Evolutionary conservation across 2,888 invertebrate genomes (phyloP), one percentile per base, ranked within the genome.

Genomic region (Nomada ferruginata): DNA sequence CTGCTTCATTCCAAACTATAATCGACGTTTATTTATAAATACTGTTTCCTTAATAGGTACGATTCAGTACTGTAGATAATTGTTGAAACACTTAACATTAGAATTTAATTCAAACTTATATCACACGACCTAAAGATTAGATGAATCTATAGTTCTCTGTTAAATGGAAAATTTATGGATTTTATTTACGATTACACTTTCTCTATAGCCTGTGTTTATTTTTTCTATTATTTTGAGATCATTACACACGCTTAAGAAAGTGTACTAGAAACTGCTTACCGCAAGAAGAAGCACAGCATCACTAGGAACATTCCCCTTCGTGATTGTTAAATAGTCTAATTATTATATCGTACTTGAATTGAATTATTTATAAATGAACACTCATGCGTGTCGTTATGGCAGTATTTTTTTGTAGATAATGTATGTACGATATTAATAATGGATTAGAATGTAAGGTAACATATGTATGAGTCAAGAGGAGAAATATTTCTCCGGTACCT

Each of bases 381-480:
- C 53, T 72, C 63, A 15, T 79, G 59, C 52, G 52, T 70, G 66
- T 42, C 29, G 4, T 29, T 71, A 61, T 26, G 13, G 61, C 53
- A 73, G 59, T 80, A 80, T 60, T 80, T 73, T 36, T 36, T 68
- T 68, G 60, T 80, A 80, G 81, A 63, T 73, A 63, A 29, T 23
- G 26, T 57, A 79, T 44, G 29, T 64, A 50, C 47, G 66, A 52
- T 66, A 26, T 70, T 65, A 36, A 69, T 61, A 61, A 36, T 68
- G 15, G 13, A 13, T 61, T 77, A 61, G 18, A 66, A 11, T 20
- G n/a, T 77, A 73, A 77, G 52, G 13, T 29, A 55, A 60, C 10
- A 44, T 20, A n/a, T 52, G 11, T 47, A 65, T 53, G 59, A 64
- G 44, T 63, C 18, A 50, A 42, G 47, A 63, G 59, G 29, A 71